Evolutionary conservation across 2,797 vertebrate species (phyloP).

Genomic region (Otus scops): DNA sequence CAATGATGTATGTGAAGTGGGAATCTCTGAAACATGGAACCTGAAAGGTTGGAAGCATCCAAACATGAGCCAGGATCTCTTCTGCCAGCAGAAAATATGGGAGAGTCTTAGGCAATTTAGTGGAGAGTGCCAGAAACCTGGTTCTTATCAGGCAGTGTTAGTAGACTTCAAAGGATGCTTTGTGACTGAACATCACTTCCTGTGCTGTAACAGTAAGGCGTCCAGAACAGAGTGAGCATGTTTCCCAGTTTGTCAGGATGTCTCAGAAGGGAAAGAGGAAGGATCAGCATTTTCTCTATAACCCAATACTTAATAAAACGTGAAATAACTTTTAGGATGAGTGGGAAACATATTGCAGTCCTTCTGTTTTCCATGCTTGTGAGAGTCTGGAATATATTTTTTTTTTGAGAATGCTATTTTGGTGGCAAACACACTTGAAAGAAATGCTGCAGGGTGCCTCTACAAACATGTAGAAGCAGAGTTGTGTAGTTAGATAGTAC

Average conservation of each 20-base stretch:
- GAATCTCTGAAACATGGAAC: background rate
- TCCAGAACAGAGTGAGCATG: background rate
- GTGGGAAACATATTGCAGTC: background rate
- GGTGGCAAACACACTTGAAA: background rate
- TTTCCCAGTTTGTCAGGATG: background rate
- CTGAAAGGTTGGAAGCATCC: background rate
- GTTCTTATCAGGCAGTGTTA: background rate
- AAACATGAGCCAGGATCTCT: background rate
- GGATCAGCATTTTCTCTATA: background rate
- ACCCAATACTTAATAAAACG: background rate
- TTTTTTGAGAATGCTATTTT: background rate
- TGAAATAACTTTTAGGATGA: background rate
- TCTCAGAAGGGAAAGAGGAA: background rate
- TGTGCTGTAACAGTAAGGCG: background rate
- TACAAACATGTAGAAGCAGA: rapidly evolving
- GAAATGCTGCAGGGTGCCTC: background rate
- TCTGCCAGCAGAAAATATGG: background rate
- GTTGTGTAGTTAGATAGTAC: rapidly evolving
- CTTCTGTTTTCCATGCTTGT: background rate
- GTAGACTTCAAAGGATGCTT: background rate
- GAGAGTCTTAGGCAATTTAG: background rate
- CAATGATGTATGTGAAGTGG: background rate
- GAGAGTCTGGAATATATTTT: background rate
- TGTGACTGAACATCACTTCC: background rate
- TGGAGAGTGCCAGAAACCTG: background rate